phyloP scores from a whole-genome alignment of 2,888 invertebrate species.

The Epinotia nisella region DNA sequence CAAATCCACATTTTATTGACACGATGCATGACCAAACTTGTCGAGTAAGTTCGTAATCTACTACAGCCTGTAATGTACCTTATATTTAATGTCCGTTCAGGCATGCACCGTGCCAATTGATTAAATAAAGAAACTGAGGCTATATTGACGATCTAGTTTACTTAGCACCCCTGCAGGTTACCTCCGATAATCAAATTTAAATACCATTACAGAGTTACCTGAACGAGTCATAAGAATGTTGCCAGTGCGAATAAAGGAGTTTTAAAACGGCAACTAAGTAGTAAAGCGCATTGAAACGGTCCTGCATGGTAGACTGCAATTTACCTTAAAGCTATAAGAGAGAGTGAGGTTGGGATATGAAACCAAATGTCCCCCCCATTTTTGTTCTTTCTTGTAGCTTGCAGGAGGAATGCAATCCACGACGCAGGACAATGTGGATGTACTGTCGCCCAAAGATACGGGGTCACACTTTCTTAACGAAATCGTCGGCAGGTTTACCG shows the following conservation, averaged over 20 bases:
- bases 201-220: slow-evolving; percentile 58
- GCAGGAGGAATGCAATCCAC: no score
- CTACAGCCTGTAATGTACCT: slow-evolving; percentile 39
- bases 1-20: slow-evolving; percentile 63
- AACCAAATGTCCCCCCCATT: neutral
- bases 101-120: slow-evolving; percentile 48
- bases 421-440: no score
- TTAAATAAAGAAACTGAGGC: slow-evolving; percentile 62
- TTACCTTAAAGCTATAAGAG: neutral
- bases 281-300: neutral
- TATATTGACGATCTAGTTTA: slow-evolving; percentile 64
- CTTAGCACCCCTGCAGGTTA: slow-evolving; percentile 81
- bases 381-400: no score
- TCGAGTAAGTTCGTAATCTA: slow-evolving; percentile 37
- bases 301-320: neutral
- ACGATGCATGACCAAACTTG: slow-evolving; percentile 53
- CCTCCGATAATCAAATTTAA: slow-evolving; percentile 52
- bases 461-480: no score
- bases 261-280: neutral
- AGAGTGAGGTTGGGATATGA: neutral
- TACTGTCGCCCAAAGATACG: no score
- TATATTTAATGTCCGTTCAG: slow-evolving; percentile 19
- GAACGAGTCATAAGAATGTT: slow-evolving; percentile 43
- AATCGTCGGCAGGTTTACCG: no score
- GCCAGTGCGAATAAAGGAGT: slow-evolving; percentile 3